Evolutionary conservation across 2,797 vertebrate genomes (phyloP).

Genomic region (Semotilus atromaculatus): DNA sequence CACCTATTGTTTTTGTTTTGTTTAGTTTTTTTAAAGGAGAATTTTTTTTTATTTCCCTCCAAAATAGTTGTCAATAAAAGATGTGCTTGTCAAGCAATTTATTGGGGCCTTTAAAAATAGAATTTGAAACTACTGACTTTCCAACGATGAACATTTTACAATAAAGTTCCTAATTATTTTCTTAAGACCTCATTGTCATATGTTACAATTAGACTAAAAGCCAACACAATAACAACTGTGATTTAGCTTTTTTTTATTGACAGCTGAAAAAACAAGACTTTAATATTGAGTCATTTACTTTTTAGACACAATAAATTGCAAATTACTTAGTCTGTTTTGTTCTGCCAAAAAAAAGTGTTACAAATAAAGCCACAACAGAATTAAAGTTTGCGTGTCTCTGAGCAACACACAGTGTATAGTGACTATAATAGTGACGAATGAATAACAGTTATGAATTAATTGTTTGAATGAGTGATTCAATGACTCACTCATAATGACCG

Average conservation of each 20-base stretch:
- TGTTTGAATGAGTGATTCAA: not conserved
- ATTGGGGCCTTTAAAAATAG: not conserved
- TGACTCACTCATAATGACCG: not conserved
- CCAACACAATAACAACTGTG: not conserved
- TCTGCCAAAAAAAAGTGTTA: not conserved
- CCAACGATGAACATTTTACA: not conserved
- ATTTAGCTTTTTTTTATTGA: not conserved
- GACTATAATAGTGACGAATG: not conserved
- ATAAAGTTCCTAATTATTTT: not conserved
- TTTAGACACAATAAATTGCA: not conserved
- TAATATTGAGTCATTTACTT: not conserved
- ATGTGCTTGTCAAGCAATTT: not conserved
- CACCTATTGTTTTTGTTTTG: not conserved
- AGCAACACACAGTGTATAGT: no score
- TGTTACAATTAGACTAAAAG: not conserved
- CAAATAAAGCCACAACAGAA: not conserved
- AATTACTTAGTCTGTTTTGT: not conserved
- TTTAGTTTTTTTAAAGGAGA: not conserved
- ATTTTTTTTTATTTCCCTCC: not conserved
- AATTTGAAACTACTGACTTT: not conserved
- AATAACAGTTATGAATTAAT: not conserved
- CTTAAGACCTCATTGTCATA: not conserved
- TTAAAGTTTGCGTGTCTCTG: not conserved
- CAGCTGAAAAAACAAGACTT: not conserved
- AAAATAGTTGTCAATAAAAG: not conserved